Percentiles rank a stretch among this genome's conserved stretches.
Conservation (phyloP, 1,140 invertebrate genomes). For the Coelopa frigida region DNA sequence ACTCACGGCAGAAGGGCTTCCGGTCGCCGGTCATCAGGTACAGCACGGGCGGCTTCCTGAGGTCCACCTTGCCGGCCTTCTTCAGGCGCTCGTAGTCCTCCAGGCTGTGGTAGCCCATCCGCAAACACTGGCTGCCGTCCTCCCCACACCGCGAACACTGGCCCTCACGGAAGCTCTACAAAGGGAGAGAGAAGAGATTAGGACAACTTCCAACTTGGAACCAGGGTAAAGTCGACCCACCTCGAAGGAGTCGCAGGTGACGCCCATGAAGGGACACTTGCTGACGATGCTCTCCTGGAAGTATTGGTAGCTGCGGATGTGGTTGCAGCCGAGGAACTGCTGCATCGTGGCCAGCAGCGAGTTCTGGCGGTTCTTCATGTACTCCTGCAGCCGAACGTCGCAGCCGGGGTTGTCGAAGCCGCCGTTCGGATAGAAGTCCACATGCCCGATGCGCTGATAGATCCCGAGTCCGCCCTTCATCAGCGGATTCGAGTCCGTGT, state of each 20-base stretch:
- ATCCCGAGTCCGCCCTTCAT: slow-evolving; percentile 78
- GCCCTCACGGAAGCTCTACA: slow-evolving; percentile 60
- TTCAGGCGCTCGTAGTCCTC: slow-evolving; percentile 48
- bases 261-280: slow-evolving; percentile 64
- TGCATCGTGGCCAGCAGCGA: slow-evolving; percentile 57
- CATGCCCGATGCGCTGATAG: slow-evolving; percentile 70
- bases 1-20: slow-evolving; percentile 72
- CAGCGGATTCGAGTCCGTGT: slow-evolving; percentile 77
- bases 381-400: slow-evolving; percentile 60
- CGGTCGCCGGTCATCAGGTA: slow-evolving; percentile 62
- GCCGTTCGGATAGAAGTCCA: slow-evolving; percentile 88
- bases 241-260: slow-evolving; percentile 72
- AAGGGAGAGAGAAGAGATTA: background rate
- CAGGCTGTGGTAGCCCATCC: slow-evolving; percentile 59
- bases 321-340: slow-evolving; percentile 75
- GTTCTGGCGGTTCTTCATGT: slow-evolving; percentile 54
- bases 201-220: background rate
- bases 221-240: slow-evolving; percentile 29
- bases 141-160: slow-evolving; percentile 66
- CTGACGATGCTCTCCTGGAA: slow-evolving; percentile 79
- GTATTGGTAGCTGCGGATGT: slow-evolving; percentile 74
- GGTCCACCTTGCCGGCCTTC: slow-evolving; percentile 45
- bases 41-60: slow-evolving; percentile 48
- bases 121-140: slow-evolving; percentile 56
- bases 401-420: slow-evolving; percentile 81